Base-by-base conservation (phyloP, 2,888 invertebrate species). In the Apotomis betuletana region DNA sequence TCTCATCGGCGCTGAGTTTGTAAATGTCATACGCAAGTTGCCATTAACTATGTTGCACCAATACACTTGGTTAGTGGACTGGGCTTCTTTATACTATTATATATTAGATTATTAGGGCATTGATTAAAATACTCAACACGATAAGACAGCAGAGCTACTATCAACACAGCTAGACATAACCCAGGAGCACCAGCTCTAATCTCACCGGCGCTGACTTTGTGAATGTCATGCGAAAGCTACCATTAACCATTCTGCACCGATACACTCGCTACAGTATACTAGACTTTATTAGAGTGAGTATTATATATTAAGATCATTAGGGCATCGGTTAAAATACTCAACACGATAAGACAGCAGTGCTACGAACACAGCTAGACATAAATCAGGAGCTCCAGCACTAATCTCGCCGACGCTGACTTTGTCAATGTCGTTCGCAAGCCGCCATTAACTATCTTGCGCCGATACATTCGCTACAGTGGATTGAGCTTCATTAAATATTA, bases 361-460 rank as follows among this genome's bases (percentile, higher is more conserved):
- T 15, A 54, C 15, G 3, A 54, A 54, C n/a, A 13, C 5, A 13
- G 15, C 65, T 12, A 67, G 57, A 58, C 65, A 67, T 67, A 67
- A 49, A 27, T 15, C n/a, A 12, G 61, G 4, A 46, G 10, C 8
- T 44, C 9, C 9, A 8, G 49, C 49, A 27, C 67, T 67, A 67
- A 67, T 67, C 67, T 59, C 3, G 59, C 49, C n/a, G 59, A 59
- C 67, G 51, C 67, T 67, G 59, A 58, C 67, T 67, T 67, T 67
- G 52, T 67, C 67, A 67, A 67, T 52, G 67, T 67, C 59, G 9
- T 13, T 38, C 51, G 15, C 67, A 58, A 51, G 51, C 59, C 44
- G 27, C 41, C 57, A 67, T 58, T 67, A 67, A 67, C 57, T 58
- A 67, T 67, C 57, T 44, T 36, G 13, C 5, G 4, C 55, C 5